A percentile compares a stretch with the other conserved stretches of the same genome.
Conservation (phyloP, 2,888 invertebrate genomes). For the Oxytorus armatus region DNA sequence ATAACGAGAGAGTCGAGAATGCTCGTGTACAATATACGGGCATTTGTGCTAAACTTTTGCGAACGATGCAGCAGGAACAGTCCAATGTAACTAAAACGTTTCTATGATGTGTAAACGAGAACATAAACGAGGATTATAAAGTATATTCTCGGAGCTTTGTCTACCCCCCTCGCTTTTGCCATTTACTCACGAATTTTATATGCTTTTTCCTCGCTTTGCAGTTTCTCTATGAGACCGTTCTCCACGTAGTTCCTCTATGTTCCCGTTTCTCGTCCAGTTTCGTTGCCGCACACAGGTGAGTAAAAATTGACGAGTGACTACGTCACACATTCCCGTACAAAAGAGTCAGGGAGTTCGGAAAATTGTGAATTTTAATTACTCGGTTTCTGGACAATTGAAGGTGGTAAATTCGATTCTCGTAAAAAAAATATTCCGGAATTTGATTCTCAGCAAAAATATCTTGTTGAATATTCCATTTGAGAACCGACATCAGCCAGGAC, state of each 20-base stretch:
- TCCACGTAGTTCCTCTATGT: neutral
- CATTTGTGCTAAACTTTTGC: neutral
- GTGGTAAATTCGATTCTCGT: too few relatives aligned
- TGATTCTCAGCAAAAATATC: too few relatives aligned
- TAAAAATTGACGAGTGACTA: too few relatives aligned
- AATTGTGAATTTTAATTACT: too few relatives aligned
- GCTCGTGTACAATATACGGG: slow-evolving; percentile 8
- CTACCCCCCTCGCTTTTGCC: slow-evolving; percentile 45
- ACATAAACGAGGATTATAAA: slow-evolving; percentile 46
- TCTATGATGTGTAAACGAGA: slow-evolving; percentile 58
- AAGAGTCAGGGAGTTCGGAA: too few relatives aligned
- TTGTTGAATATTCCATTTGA: too few relatives aligned
- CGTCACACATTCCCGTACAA: too few relatives aligned
- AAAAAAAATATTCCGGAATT: too few relatives aligned
- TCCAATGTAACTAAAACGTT: slow-evolving; percentile 48
- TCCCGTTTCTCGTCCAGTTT: neutral
- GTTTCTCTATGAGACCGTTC: neutral
- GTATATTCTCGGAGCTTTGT: slow-evolving; percentile 57
- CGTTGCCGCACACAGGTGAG: neutral
- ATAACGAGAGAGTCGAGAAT: slow-evolving; percentile 40
- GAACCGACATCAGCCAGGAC: too few relatives aligned
- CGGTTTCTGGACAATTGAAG: too few relatives aligned
- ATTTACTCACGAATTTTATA: slow-evolving; percentile 35
- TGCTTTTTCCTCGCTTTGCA: slow-evolving; percentile 16
- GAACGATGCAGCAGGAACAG: slow-evolving; percentile 7